Conservation (phyloP, 2,113 vertebrate genomes). For the Eurypyga helias region DNA sequence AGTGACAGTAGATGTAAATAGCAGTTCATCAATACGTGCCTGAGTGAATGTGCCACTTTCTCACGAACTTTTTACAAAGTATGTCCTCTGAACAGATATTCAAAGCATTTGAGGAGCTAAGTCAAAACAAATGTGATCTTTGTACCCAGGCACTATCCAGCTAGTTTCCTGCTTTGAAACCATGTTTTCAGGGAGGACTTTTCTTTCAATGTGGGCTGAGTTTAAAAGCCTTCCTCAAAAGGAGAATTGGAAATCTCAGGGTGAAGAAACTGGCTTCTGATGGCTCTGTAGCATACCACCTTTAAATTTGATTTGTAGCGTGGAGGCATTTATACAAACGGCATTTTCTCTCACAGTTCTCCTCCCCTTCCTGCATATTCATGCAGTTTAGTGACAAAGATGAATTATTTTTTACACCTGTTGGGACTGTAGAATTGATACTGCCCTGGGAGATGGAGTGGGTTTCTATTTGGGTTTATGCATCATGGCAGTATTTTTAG, state of each 20-base stretch:
- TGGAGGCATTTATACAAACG: background rate
- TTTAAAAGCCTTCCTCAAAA: background rate
- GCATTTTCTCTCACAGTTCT: background rate
- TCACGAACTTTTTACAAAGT: background rate
- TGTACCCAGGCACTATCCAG: background rate
- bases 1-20: background rate
- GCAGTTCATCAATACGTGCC: background rate
- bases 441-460: background rate
- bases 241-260: background rate
- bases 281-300: background rate
- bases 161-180: background rate
- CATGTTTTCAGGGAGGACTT: background rate
- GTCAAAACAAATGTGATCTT: conserved; percentile 50
- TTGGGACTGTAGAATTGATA: conserved; percentile 42
- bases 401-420: conserved; percentile 68
- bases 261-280: background rate
- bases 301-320: background rate
- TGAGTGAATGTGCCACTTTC: background rate
- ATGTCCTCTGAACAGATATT: background rate
- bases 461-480: conserved; percentile 66
- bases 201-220: background rate
- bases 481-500: conserved; percentile 64
- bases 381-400: conserved; percentile 20
- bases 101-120: conserved; percentile 21
- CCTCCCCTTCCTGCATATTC: background rate